phyloP scores from a whole-genome alignment of 1,140 invertebrate species.

The Pectinophora gossypiella region DNA sequence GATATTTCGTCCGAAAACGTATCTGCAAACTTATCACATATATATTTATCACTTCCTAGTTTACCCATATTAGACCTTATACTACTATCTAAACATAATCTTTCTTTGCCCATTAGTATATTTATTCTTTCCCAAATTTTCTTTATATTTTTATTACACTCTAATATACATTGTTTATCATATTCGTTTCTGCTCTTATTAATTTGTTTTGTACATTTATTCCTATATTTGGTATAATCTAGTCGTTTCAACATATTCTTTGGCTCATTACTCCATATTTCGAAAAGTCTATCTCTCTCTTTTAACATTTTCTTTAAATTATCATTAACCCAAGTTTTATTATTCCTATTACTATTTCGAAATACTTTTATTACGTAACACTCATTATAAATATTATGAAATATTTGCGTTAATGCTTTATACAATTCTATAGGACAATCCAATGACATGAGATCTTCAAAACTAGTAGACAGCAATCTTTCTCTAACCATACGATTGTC shows the following conservation, averaged over 20 bases:
- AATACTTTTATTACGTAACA: neutral
- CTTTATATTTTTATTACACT: slow-evolving; percentile 3
- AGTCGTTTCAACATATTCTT: slow-evolving; percentile 1
- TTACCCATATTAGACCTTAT: neutral
- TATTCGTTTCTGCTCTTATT: neutral
- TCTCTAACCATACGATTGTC: neutral
- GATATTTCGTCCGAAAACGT: neutral
- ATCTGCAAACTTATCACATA: slow-evolving; percentile 2
- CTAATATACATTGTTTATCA: no score
- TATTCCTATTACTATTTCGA: neutral
- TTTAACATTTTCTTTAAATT: neutral
- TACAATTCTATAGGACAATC: slow-evolving; percentile 3
- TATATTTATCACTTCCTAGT: neutral
- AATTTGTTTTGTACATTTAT: neutral
- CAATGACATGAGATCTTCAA: neutral
- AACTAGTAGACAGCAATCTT: neutral
- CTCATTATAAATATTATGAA: slow-evolving; percentile 5
- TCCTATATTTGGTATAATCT: neutral
- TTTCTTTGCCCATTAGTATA: slow-evolving; percentile 3
- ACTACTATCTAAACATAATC: neutral
- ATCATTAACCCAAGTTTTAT: slow-evolving; percentile 2
- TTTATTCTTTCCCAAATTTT: slow-evolving; percentile 8
- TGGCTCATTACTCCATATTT: no score
- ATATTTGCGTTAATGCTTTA: neutral
- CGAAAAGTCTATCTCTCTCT: neutral